Conservation (phyloP, 1,140 invertebrate species). For the Helicoverpa armigera region DNA sequence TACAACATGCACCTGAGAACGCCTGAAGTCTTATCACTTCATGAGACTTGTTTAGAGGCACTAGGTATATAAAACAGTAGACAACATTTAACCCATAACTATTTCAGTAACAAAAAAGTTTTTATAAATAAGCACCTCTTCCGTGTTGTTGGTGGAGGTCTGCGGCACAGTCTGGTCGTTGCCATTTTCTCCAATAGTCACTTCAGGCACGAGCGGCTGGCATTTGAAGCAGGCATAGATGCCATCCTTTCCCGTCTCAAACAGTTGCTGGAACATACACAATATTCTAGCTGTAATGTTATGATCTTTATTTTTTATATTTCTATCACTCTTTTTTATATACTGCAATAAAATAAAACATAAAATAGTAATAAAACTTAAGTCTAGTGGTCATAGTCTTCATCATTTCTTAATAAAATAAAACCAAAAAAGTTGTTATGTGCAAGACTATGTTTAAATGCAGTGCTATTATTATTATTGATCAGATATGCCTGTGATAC, state of each 20-base stretch:
- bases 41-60: too few species aligned
- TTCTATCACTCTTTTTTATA: not conserved
- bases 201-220: constrained; percentile 80
- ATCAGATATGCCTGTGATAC: constrained; percentile 14
- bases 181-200: constrained; percentile 73
- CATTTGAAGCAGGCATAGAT: constrained; percentile 82
- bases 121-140: constrained; percentile 57
- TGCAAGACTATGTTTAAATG: not conserved
- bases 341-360: not conserved
- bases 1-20: too few species aligned
- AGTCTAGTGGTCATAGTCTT: not conserved
- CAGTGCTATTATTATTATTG: constrained; percentile 36
- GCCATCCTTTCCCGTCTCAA: constrained; percentile 80
- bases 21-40: too few species aligned
- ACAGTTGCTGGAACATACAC: constrained; percentile 73
- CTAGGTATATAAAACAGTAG: not conserved
- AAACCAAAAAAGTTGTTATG: constrained; percentile 22
- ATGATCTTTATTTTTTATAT: not conserved
- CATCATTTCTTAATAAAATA: constrained; percentile 25
- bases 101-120: not conserved
- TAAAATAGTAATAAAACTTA: too few species aligned
- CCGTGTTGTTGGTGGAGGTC: constrained; percentile 57
- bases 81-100: too few species aligned
- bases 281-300: not conserved
- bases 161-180: constrained; percentile 60